Evolutionary conservation across 2,888 invertebrate species (phyloP).

Genomic region (Prosapia bicincta): DNA sequence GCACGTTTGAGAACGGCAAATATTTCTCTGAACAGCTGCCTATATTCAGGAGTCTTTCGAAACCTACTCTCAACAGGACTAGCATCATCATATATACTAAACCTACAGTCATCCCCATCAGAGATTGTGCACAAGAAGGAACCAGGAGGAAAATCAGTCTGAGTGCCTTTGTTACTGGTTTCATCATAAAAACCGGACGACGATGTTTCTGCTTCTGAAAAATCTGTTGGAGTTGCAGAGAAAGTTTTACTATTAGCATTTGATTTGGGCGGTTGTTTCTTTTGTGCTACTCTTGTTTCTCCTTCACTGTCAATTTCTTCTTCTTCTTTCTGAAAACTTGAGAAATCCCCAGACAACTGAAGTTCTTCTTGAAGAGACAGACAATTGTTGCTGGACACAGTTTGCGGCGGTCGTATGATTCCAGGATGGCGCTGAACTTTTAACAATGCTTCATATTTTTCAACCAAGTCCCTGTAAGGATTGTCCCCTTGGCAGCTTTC

Average conservation of each 20-base stretch:
- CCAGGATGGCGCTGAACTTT: constrained; percentile 67
- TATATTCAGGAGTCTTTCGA: constrained; percentile 77
- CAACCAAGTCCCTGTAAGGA: constrained; percentile 72
- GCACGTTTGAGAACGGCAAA: constrained; percentile 79
- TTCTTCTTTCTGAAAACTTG: constrained; percentile 50
- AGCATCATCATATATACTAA: constrained; percentile 79
- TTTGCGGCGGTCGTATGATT: constrained; percentile 27
- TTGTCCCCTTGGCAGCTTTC: constrained; percentile 38
- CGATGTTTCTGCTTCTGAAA: constrained; percentile 81
- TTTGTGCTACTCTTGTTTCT: constrained; percentile 48
- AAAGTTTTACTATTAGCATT: constrained; percentile 32
- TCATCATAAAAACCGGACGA: constrained; percentile 83
- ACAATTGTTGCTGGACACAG: constrained; percentile 31
- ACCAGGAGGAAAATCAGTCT: constrained; percentile 73
- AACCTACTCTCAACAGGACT: constrained; percentile 74
- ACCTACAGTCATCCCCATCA: constrained; percentile 80
- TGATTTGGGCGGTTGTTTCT: constrained; percentile 58
- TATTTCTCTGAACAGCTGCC: constrained; percentile 77
- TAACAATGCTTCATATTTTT: constrained; percentile 79
- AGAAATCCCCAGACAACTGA: constrained; percentile 70
- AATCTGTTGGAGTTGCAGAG: constrained; percentile 74
- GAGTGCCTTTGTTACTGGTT: constrained; percentile 77
- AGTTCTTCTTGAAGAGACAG: constrained; percentile 67
- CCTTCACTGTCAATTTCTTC: constrained; percentile 31
- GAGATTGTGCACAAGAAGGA: constrained; percentile 80